Percentiles rank a stretch among this genome's conserved stretches.
Evolutionary conservation across 2,797 vertebrate species (phyloP).

Genomic region (Scolopax bukidnonensis): DNA sequence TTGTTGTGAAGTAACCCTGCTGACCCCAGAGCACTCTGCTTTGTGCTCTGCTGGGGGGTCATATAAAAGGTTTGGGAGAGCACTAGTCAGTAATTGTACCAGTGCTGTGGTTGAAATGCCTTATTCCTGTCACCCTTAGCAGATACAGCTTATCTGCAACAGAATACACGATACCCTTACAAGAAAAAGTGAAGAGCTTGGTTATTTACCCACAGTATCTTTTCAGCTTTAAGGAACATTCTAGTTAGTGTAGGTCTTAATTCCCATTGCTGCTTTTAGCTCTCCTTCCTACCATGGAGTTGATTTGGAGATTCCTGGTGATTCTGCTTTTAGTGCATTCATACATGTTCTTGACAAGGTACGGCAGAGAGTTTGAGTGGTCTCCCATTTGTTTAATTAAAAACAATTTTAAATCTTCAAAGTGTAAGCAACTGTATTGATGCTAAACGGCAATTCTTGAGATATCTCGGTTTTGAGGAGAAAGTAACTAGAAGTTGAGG

Average conservation of each 20-base stretch:
- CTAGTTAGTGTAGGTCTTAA: background rate
- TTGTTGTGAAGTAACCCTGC: constrained; percentile 34
- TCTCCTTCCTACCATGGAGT: background rate
- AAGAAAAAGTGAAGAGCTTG: background rate
- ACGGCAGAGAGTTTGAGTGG: background rate
- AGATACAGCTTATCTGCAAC: background rate
- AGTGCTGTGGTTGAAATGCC: background rate
- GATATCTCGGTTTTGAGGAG: background rate
- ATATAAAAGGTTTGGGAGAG: constrained; percentile 41
- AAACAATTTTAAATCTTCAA: background rate
- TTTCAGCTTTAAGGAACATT: background rate
- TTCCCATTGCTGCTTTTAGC: background rate
- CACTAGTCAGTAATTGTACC: constrained; percentile 12
- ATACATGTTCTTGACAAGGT: background rate
- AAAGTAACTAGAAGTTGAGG: background rate
- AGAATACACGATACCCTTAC: background rate
- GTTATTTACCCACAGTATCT: background rate
- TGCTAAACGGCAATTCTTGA: background rate
- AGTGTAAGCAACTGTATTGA: background rate
- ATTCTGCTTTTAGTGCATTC: background rate
- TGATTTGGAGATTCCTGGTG: background rate
- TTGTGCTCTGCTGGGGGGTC: constrained; percentile 24
- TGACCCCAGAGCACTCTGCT: constrained; percentile 40
- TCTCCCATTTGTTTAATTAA: background rate
- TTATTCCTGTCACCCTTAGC: background rate